phyloP scores from a whole-genome alignment of 2,113 vertebrate species.

The Ammodytes marinus region DNA sequence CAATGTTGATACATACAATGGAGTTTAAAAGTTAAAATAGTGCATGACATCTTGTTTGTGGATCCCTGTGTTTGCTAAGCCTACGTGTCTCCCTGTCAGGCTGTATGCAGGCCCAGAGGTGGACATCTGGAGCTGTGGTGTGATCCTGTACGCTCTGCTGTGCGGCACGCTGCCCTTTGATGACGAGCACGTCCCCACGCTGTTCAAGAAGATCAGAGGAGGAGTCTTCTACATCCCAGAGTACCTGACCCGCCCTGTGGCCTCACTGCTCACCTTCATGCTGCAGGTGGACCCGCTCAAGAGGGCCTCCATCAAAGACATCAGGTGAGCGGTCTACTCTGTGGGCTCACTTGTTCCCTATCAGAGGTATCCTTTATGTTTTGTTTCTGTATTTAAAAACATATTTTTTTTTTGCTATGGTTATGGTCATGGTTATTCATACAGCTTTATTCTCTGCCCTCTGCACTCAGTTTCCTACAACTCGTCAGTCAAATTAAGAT shows the following conservation, averaged over 20 bases:
- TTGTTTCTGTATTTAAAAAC: neutral
- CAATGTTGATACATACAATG: neutral
- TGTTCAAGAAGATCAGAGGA: constrained; percentile 99
- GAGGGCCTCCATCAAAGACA: constrained; percentile 97
- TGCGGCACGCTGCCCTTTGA: constrained; percentile 98
- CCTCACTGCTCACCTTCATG: constrained; percentile 96
- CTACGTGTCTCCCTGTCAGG: constrained; percentile 69
- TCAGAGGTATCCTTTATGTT: neutral
- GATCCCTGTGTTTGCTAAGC: neutral
- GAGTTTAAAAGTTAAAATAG: neutral
- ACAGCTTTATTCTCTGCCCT: no score
- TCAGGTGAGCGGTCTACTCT: constrained; percentile 84
- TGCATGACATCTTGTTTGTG: neutral
- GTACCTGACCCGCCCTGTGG: constrained; percentile 94
- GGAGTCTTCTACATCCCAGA: constrained; percentile 99
- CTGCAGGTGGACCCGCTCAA: constrained; percentile 98
- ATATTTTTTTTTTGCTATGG: neutral
- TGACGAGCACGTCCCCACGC: constrained; percentile 95
- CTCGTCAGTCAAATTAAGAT: no score
- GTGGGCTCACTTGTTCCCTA: neutral
- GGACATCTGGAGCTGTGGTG: constrained; percentile 98
- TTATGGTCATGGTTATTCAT: no score
- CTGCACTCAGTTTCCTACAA: no score
- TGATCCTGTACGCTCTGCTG: constrained; percentile 97
- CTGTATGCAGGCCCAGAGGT: constrained; percentile 98